phyloP scores from a whole-genome alignment of 2,113 vertebrate species.

The Phrynosoma blainvillii region DNA sequence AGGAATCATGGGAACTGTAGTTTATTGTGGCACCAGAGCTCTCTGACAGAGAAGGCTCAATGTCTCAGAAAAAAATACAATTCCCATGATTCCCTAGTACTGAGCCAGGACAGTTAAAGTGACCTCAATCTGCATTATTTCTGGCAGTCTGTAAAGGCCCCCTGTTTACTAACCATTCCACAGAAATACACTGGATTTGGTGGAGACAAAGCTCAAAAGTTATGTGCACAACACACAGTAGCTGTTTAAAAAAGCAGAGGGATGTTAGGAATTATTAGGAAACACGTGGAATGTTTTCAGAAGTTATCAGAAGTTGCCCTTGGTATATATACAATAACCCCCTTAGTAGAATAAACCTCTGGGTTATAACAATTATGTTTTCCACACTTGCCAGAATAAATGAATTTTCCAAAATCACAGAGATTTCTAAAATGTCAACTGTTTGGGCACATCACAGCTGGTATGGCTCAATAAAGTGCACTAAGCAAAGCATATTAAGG shows the following conservation, averaged over 20 bases:
- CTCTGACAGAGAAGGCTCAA: too few relatives aligned
- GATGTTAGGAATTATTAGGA: neutral
- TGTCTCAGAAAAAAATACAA: too few relatives aligned
- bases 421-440: conserved; percentile 7
- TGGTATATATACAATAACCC: neutral
- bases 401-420: neutral
- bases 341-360: neutral
- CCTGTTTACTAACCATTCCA: neutral
- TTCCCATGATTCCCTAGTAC: too few relatives aligned
- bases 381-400: neutral
- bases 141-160: too few relatives aligned
- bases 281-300: neutral
- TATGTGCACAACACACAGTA: neutral
- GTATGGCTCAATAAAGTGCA: neutral
- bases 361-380: neutral
- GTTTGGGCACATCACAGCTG: conserved; percentile 14
- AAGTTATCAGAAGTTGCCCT: neutral
- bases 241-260: neutral
- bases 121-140: too few relatives aligned
- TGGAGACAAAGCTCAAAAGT: neutral
- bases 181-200: neutral
- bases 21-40: too few relatives aligned
- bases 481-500: conserved; percentile 34
- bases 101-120: too few relatives aligned
- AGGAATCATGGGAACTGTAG: too few relatives aligned